phyloP scores from a whole-genome alignment of 2,888 invertebrate genomes.

The Campaea margaritaria region DNA sequence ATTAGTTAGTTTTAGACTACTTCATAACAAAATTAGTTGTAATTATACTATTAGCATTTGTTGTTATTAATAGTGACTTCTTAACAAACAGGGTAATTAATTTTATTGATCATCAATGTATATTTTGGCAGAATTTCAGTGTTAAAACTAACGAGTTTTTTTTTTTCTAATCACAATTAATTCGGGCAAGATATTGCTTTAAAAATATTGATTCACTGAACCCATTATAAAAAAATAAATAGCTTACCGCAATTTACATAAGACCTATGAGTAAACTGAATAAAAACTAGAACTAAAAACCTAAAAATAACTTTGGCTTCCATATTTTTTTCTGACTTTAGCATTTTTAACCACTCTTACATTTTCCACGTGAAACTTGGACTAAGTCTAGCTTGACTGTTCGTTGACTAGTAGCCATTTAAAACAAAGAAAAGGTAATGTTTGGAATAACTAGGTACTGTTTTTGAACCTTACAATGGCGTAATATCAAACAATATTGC shows the following conservation, averaged over 20 bases:
- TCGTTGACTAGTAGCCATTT: constrained; percentile 2
- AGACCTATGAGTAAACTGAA: constrained; percentile 39
- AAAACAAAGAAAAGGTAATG: constrained; percentile 15
- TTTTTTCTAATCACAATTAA: too few species aligned
- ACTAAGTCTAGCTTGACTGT: constrained; percentile 10
- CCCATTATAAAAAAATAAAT: not conserved
- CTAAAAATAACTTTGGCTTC: constrained; percentile 25
- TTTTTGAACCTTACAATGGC: constrained; percentile 34
- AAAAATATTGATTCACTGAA: too few species aligned
- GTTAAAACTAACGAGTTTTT: too few species aligned
- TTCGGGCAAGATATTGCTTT: too few species aligned
- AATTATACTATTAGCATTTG: too few species aligned
- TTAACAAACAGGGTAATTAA: too few species aligned
- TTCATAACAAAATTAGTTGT: too few species aligned
- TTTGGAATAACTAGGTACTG: constrained; percentile 26
- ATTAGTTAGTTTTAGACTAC: too few species aligned
- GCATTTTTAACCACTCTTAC: constrained; percentile 9
- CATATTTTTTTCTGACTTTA: constrained; percentile 32
- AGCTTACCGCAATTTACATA: constrained; percentile 57
- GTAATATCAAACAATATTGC: constrained; percentile 31
- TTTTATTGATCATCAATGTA: too few species aligned
- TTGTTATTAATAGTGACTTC: too few species aligned
- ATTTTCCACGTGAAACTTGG: constrained; percentile 13
- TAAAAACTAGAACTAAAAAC: constrained; percentile 42
- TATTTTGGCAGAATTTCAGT: too few species aligned